Conservation (phyloP, 2,888 invertebrate genomes). For the Rhagonycha fulva region DNA sequence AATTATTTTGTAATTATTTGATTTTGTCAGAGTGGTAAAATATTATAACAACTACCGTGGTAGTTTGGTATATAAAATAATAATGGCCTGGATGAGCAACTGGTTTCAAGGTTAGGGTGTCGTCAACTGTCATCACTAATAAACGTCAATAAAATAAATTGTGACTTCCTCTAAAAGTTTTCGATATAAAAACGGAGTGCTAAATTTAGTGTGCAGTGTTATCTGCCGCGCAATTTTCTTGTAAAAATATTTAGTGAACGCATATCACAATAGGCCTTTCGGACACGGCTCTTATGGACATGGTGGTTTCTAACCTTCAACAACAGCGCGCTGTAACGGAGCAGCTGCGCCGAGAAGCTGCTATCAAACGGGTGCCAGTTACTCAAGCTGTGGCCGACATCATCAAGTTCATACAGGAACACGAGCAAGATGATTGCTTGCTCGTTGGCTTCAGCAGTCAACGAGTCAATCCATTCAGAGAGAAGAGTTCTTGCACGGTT, state of each 20-base stretch:
- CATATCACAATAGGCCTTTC: conserved; percentile 80
- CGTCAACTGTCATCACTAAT: neutral
- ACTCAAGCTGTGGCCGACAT: conserved; percentile 92
- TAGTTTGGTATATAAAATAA: neutral
- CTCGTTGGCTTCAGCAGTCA: conserved; percentile 92
- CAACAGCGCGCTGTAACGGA: conserved; percentile 93
- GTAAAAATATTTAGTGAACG: conserved; percentile 27
- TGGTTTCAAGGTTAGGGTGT: neutral
- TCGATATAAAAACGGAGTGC: neutral
- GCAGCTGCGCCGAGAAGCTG: conserved; percentile 89
- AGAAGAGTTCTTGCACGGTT: conserved; percentile 87
- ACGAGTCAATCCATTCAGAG: conserved; percentile 93
- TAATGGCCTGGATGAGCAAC: neutral
- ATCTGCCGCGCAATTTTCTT: conserved; percentile 24
- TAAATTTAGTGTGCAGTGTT: conserved; percentile 12
- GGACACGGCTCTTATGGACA: conserved; percentile 88
- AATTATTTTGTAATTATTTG: too few relatives aligned
- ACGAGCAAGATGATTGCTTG: conserved; percentile 91
- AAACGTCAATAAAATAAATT: conserved; percentile 2
- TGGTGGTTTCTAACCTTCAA: conserved; percentile 92
- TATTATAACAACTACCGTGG: neutral
- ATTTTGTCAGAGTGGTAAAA: too few relatives aligned
- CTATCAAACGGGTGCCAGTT: conserved; percentile 82
- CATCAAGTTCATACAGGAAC: conserved; percentile 87
- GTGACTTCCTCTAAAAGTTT: neutral